A percentile compares a stretch with the other conserved stretches of the same genome.
Evolutionary conservation across 2,888 invertebrate species (phyloP).

Genomic region (Elysia crispata): DNA sequence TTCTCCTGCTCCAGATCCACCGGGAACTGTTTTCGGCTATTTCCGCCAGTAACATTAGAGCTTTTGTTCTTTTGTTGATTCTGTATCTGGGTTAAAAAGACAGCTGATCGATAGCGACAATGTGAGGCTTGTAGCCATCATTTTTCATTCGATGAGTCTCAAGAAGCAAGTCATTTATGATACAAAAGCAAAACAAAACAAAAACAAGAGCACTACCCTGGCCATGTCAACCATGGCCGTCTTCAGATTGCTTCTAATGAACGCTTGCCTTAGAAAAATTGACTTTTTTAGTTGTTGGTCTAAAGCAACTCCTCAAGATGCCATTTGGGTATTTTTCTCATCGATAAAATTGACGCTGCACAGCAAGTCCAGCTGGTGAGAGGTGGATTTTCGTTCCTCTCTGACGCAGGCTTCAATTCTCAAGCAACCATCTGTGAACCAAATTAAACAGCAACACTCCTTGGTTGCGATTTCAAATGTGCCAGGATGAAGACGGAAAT

Average conservation of each 20-base stretch:
- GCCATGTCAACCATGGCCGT: background rate
- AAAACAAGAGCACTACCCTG: background rate
- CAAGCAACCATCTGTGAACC: background rate
- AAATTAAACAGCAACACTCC: background rate
- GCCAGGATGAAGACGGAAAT: background rate
- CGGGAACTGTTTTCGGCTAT: background rate
- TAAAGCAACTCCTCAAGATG: background rate
- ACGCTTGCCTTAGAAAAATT: constrained; percentile 1
- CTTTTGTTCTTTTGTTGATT: background rate
- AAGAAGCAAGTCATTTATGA: background rate
- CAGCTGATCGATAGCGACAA: background rate
- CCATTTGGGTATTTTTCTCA: constrained; percentile 13
- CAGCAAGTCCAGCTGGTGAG: constrained; percentile 11
- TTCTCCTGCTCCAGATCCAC: background rate
- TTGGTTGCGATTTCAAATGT: background rate
- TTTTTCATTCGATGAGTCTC: constrained; percentile 17
- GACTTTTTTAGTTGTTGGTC: constrained; percentile 2
- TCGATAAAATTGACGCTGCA: constrained; percentile 6
- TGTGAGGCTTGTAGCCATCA: background rate
- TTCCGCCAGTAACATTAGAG: background rate
- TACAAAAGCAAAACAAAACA: too few species aligned
- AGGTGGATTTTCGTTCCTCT: constrained; percentile 7
- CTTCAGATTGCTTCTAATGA: background rate
- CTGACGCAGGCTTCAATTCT: background rate
- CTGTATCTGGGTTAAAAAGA: background rate